A percentile compares a stretch with the other conserved stretches of the same genome.
phyloP scores from a whole-genome alignment of 2,888 invertebrate genomes.

The Cremastinae sp. region DNA sequence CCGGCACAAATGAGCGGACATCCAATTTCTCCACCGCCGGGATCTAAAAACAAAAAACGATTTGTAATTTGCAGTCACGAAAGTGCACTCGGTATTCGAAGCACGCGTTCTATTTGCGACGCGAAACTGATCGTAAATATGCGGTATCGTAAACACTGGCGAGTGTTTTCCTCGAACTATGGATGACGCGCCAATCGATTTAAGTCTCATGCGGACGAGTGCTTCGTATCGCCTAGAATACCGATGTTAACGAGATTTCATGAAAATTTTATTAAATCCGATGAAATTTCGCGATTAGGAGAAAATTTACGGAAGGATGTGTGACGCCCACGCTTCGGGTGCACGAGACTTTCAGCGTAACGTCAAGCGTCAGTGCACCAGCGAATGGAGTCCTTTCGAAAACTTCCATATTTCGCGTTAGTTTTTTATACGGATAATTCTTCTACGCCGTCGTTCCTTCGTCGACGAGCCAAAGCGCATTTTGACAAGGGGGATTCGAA shows the following conservation, averaged over 20 bases:
- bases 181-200: conserved; percentile 37
- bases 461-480: conserved; percentile 22
- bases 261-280: too few species aligned
- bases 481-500: conserved; percentile 29
- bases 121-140: not conserved
- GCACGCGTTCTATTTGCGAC: not conserved
- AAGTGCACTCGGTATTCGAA: not conserved
- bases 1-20: conserved; percentile 84
- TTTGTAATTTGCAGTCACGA: not conserved
- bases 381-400: conserved; percentile 57
- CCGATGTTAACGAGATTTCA: conserved; percentile 26
- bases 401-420: conserved; percentile 13
- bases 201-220: not conserved
- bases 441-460: conserved; percentile 15
- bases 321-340: conserved; percentile 74
- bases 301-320: conserved; percentile 68
- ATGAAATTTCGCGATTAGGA: too few species aligned
- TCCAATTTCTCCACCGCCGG: conserved; percentile 70
- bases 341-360: conserved; percentile 57
- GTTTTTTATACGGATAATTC: not conserved
- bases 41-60: conserved; percentile 68
- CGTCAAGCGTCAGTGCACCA: conserved; percentile 55
- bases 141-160: conserved; percentile 40
- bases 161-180: conserved; percentile 14
- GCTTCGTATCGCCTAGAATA: not conserved